Evolutionary conservation across 2,888 invertebrate species (phyloP).

Genomic region (Papilio protenor): DNA sequence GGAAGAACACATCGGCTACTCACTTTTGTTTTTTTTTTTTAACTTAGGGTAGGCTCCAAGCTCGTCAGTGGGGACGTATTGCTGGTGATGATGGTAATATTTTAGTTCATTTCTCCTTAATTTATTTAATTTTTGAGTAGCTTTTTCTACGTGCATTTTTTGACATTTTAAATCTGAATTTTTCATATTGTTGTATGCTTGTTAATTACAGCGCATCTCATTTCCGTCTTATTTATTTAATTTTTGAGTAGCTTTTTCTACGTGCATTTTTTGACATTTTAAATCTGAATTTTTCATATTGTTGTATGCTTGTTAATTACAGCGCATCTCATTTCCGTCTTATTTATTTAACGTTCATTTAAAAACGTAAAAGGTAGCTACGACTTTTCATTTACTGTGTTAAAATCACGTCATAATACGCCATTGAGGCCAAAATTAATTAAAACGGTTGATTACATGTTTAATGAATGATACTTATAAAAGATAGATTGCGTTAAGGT

Average conservation of each 20-base stretch:
- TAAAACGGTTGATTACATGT: conserved; percentile 18
- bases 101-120: background rate
- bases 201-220: conserved; percentile 1
- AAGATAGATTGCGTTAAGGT: background rate
- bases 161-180: background rate
- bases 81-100: too few relatives aligned
- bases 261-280: too few relatives aligned
- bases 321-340: background rate
- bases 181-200: background rate
- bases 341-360: background rate
- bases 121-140: background rate
- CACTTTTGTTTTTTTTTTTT: background rate
- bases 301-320: background rate
- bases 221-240: background rate
- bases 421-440: conserved; percentile 12
- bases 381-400: background rate
- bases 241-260: background rate
- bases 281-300: background rate
- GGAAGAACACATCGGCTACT: too few relatives aligned
- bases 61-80: too few relatives aligned
- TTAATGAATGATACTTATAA: conserved; percentile 16
- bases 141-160: too few relatives aligned
- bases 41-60: too few relatives aligned
- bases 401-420: background rate
- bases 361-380: background rate